Conservation (phyloP, 2,113 vertebrate genomes). For the Gambusia affinis region DNA sequence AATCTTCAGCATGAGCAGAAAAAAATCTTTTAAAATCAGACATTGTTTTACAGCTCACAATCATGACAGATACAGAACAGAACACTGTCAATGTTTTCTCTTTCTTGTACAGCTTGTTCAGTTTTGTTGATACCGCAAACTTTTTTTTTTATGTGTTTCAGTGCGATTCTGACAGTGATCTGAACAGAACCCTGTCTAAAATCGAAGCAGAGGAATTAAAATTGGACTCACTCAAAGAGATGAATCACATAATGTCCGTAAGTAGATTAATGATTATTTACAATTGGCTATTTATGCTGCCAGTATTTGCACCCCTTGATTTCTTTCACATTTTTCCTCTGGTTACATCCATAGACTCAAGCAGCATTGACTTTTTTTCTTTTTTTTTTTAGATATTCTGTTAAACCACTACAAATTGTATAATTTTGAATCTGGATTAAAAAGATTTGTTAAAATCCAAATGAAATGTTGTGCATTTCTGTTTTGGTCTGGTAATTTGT, state of each 20-base stretch:
- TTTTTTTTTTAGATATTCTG: too few relatives aligned
- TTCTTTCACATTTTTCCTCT: background rate
- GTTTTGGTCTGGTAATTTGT: background rate
- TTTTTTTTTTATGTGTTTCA: constrained; percentile 35
- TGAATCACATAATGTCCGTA: constrained; percentile 80
- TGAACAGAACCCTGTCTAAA: constrained; percentile 32
- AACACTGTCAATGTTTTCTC: background rate
- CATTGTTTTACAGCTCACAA: background rate
- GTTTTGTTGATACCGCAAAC: background rate
- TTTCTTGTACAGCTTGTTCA: background rate
- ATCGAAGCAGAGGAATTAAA: constrained; percentile 57
- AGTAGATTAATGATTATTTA: constrained; percentile 38
- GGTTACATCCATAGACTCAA: background rate
- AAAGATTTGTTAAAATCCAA: too few relatives aligned
- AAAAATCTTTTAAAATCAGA: background rate
- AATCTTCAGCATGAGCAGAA: constrained; percentile 5
- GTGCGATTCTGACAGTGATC: constrained; percentile 45
- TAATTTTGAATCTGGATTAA: background rate
- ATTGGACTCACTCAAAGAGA: constrained; percentile 52
- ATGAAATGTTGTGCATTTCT: background rate
- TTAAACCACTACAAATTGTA: too few relatives aligned
- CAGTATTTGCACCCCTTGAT: background rate
- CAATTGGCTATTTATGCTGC: background rate
- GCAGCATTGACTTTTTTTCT: too few relatives aligned
- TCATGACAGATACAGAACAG: background rate